Percentiles rank a stretch among this genome's conserved stretches.
Evolutionary conservation across 2,113 vertebrate genomes (phyloP).

Genomic region (Poeciliopsis retropinna): DNA sequence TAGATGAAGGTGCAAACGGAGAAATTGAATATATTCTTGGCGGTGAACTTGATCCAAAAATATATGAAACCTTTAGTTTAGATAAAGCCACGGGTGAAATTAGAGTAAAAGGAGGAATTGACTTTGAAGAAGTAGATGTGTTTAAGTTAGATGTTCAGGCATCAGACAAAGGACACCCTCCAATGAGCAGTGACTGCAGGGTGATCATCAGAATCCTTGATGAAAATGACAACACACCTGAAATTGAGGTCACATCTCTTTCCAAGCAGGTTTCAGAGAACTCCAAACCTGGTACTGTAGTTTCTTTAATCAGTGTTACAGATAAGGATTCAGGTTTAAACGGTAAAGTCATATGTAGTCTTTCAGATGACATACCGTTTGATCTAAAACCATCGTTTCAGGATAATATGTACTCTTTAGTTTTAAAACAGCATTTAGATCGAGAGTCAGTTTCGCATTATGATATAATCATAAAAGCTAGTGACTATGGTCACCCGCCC

Average conservation of each 20-base stretch:
- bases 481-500: slow-evolving; percentile 67
- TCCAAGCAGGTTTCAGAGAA: slow-evolving; percentile 63
- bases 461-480: slow-evolving; percentile 61
- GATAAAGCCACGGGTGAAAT: slow-evolving; percentile 69
- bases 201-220: slow-evolving; percentile 70
- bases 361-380: slow-evolving; percentile 59
- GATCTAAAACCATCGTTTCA: slow-evolving; percentile 74
- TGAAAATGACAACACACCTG: slow-evolving; percentile 74
- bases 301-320: slow-evolving; percentile 72
- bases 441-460: slow-evolving; percentile 63
- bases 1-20: slow-evolving; percentile 69
- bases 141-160: slow-evolving; percentile 68
- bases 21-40: slow-evolving; percentile 68
- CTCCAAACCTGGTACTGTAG: slow-evolving; percentile 67
- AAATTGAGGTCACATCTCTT: slow-evolving; percentile 74
- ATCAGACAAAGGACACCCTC: slow-evolving; percentile 72
- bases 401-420: slow-evolving; percentile 73
- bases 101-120: slow-evolving; percentile 52
- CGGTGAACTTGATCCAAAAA: slow-evolving; percentile 12
- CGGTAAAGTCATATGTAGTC: slow-evolving; percentile 63
- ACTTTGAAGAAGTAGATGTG: slow-evolving; percentile 63
- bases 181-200: slow-evolving; percentile 56
- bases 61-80: slow-evolving; percentile 59
- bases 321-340: slow-evolving; percentile 69
- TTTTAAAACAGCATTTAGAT: slow-evolving; percentile 61